These are phyloP conservation scores for Rhimphoctona megacephalus DNA, from an alignment of 2,888 invertebrate species.

Conservation along the genomic window DNA sequence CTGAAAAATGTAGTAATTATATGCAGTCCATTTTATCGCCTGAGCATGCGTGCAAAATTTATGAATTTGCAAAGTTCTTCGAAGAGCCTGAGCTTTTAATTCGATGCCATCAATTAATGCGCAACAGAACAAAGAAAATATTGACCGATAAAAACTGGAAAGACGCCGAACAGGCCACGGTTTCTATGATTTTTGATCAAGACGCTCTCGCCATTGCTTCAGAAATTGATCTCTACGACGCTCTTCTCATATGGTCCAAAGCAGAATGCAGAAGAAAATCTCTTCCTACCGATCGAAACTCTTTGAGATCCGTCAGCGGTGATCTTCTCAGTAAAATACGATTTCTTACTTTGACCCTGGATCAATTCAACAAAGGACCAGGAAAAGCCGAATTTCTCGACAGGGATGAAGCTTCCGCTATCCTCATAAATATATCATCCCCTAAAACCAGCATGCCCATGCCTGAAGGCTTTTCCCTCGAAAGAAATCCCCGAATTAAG, in stretches of 20 bases:
- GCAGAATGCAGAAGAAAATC: constrained; percentile 87
- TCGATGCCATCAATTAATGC: constrained; percentile 93
- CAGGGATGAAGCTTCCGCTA: constrained; percentile 92
- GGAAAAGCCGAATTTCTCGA: constrained; percentile 90
- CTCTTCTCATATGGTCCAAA: constrained; percentile 89
- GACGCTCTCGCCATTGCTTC: constrained; percentile 90
- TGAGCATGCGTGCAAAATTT: constrained; percentile 93
- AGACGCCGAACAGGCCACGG: constrained; percentile 91
- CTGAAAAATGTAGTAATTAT: constrained; percentile 93
- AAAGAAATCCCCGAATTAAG: constrained; percentile 42
- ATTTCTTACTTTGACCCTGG: constrained; percentile 91
- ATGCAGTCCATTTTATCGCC: constrained; percentile 93
- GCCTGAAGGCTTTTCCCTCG: constrained; percentile 90
- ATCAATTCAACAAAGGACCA: constrained; percentile 94
- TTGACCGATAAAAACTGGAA: constrained; percentile 91
- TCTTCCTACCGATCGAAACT: constrained; percentile 79
- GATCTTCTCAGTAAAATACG: constrained; percentile 91
- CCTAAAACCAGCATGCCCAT: constrained; percentile 88
- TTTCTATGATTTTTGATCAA: constrained; percentile 91
- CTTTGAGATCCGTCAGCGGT: constrained; percentile 82
- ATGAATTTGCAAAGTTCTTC: constrained; percentile 94
- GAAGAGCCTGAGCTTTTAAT: constrained; percentile 93
- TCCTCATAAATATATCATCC: constrained; percentile 93
- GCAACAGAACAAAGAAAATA: constrained; percentile 91
- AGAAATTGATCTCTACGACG: constrained; percentile 92